These are phyloP conservation scores for Lottia scabra DNA, from an alignment of 2,888 invertebrate species.

Conservation along the genomic window DNA sequence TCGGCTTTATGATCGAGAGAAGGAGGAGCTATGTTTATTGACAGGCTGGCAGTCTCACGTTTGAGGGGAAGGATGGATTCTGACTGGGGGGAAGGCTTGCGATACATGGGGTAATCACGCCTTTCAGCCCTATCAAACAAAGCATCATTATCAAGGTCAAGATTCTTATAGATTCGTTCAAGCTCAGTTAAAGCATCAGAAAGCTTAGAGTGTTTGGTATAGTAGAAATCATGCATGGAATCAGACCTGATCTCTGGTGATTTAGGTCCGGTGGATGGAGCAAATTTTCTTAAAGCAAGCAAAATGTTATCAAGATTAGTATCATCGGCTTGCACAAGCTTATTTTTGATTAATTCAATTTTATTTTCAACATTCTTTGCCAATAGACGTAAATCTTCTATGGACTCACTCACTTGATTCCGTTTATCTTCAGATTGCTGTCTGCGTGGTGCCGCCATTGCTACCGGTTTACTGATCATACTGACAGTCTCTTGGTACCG, in stretches of 20 bases:
- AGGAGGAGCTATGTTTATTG: conserved; percentile 18
- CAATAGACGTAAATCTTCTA: conserved; percentile 54
- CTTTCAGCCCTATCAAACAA: conserved; percentile 35
- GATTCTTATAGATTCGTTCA: conserved; percentile 58
- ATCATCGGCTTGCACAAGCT: conserved; percentile 55
- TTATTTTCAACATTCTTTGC: conserved; percentile 56
- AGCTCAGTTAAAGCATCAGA: conserved; percentile 60
- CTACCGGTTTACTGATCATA: conserved; percentile 14
- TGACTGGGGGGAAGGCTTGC: conserved; percentile 6
- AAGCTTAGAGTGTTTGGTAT: conserved; percentile 51
- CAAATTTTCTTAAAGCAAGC: conserved; percentile 52
- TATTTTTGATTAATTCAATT: conserved; percentile 50
- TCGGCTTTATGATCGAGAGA: conserved; percentile 32
- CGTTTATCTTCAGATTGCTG: conserved; percentile 8
- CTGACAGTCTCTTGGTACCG: not conserved
- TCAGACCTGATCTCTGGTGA: conserved; percentile 40
- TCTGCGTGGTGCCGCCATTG: conserved; percentile 14
- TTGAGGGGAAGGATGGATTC: not conserved
- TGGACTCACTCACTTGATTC: conserved; percentile 45
- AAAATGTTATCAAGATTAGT: conserved; percentile 54
- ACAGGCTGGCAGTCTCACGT: conserved; percentile 23
- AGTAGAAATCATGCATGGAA: conserved; percentile 44
- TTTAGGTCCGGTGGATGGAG: conserved; percentile 45
- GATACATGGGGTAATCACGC: conserved; percentile 29
- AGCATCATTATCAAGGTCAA: conserved; percentile 50